A percentile compares a stretch with the other conserved stretches of the same genome.
These are phyloP conservation scores for Neosalanx taihuensis DNA, from an alignment of 2,797 vertebrate species.

Conservation along the genomic window DNA sequence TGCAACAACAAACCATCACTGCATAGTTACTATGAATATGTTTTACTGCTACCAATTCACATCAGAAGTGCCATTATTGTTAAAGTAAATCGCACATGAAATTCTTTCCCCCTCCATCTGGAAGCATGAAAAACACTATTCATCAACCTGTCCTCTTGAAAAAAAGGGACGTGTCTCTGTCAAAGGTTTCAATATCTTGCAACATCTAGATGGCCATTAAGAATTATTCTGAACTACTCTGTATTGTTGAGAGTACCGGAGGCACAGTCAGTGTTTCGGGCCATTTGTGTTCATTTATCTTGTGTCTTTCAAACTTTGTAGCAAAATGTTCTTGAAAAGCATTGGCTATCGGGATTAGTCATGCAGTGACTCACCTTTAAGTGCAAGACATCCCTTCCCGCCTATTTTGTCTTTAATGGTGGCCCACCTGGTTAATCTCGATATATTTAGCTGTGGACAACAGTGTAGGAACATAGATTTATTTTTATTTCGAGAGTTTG, in stretches of 20 bases:
- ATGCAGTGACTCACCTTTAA: too few species aligned
- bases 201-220: not conserved
- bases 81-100: not conserved
- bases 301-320: too few species aligned
- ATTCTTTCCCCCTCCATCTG: not conserved
- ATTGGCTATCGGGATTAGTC: not conserved
- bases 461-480: not conserved
- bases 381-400: conserved; percentile 1
- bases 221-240: too few species aligned
- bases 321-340: not conserved
- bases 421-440: conserved; percentile 7
- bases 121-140: not conserved
- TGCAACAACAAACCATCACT: not conserved
- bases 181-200: not conserved
- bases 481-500: conserved; percentile 20
- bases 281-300: too few species aligned
- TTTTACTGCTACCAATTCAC: not conserved
- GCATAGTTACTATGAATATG: not conserved
- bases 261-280: not conserved
- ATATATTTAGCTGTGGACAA: conserved; percentile 13
- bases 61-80: not conserved
- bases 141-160: not conserved
- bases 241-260: too few species aligned
- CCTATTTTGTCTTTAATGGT: not conserved
- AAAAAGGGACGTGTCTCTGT: not conserved